Evolutionary conservation across 1,140 invertebrate genomes (phyloP).

Genomic region (Drosophila lowei): DNA sequence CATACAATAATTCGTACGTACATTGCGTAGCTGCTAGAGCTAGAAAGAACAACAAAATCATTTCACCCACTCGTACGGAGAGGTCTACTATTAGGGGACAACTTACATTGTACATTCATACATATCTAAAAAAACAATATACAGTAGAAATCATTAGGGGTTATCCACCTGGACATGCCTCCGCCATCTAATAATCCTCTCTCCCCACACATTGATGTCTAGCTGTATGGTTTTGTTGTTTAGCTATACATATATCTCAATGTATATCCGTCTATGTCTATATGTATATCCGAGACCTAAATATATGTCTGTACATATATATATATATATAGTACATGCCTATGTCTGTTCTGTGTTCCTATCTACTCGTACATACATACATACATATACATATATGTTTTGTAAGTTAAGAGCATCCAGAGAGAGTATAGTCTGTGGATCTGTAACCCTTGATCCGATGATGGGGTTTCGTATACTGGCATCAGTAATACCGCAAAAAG

Average conservation of each 20-base stretch:
- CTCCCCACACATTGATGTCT: slow-evolving; percentile 44
- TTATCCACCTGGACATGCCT: background rate
- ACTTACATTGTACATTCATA: slow-evolving; percentile 21
- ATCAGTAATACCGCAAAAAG: background rate
- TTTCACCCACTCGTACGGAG: slow-evolving; percentile 5
- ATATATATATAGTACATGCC: slow-evolving; percentile 8
- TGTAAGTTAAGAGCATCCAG: background rate
- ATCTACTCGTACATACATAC: background rate
- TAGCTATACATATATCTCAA: background rate
- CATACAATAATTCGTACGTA: slow-evolving; percentile 22
- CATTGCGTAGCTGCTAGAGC: slow-evolving; percentile 30
- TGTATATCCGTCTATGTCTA: slow-evolving; percentile 5
- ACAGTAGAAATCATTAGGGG: slow-evolving; percentile 1
- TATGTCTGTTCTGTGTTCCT: background rate
- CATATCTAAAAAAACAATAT: slow-evolving; percentile 13
- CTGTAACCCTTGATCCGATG: background rate
- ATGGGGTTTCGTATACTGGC: slow-evolving; percentile 1
- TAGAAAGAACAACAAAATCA: slow-evolving; percentile 18
- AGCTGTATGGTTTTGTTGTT: slow-evolving; percentile 25
- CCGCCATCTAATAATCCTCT: background rate
- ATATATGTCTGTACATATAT: slow-evolving; percentile 8
- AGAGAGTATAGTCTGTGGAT: background rate
- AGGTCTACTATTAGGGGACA: too few species aligned
- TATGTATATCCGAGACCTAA: slow-evolving; percentile 1
- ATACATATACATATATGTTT: background rate